Evolutionary conservation across 2,797 vertebrate genomes (phyloP).

Genomic region (Peromyscus aztecus): DNA sequence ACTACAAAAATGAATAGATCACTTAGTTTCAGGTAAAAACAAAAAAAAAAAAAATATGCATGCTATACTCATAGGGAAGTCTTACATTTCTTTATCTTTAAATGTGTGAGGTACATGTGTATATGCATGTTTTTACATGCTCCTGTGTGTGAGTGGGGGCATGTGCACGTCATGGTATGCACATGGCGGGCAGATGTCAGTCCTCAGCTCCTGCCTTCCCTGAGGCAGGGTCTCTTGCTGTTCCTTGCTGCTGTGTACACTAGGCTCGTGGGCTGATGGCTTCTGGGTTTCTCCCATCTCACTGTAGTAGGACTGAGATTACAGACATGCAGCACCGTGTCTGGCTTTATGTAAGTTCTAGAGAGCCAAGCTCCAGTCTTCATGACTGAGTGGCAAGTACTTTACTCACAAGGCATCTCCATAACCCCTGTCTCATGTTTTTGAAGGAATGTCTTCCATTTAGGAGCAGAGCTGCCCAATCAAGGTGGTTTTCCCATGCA

Average conservation of each 20-base stretch:
- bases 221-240: neutral
- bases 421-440: neutral
- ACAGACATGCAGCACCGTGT: no score
- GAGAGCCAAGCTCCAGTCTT: neutral
- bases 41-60: neutral
- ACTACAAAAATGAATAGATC: conserved; percentile 59
- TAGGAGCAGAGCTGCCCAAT: neutral
- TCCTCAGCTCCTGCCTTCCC: neutral
- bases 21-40: conserved; percentile 50
- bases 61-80: neutral
- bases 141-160: neutral
- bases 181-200: neutral
- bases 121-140: neutral
- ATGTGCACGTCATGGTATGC: no score
- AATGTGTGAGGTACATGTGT: neutral
- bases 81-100: neutral
- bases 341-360: neutral
- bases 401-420: neutral
- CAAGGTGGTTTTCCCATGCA: conserved; percentile 30
- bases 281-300: neutral
- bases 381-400: neutral
- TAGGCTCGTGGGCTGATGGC: neutral
- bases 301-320: neutral
- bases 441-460: conserved; percentile 59
- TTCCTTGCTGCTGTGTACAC: neutral